phyloP scores from a whole-genome alignment of 2,888 invertebrate genomes.

The Fragum fragum region DNA sequence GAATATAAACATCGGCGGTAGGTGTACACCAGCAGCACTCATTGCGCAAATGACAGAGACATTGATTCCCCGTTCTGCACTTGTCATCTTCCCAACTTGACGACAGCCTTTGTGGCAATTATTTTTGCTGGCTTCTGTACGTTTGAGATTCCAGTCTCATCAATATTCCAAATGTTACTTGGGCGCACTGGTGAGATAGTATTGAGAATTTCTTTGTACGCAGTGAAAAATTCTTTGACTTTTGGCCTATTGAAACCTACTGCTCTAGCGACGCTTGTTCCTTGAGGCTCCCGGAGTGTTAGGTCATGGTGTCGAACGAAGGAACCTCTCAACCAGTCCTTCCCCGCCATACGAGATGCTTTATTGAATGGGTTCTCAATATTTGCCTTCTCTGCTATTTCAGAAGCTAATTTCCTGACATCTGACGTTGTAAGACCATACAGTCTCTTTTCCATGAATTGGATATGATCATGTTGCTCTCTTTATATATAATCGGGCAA shows the following conservation, averaged over 20 bases:
- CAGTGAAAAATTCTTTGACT: slow-evolving; percentile 24
- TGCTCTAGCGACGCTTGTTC: slow-evolving; percentile 9
- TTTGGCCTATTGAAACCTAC: slow-evolving; percentile 29
- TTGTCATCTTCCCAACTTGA: slow-evolving; percentile 33
- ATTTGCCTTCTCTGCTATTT: slow-evolving; percentile 1
- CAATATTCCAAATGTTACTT: slow-evolving; percentile 42
- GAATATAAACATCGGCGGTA: slow-evolving; percentile 77
- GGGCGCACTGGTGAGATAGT: background rate
- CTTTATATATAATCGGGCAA: slow-evolving; percentile 15
- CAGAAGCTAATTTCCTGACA: slow-evolving; percentile 5
- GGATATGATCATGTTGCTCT: slow-evolving; percentile 8
- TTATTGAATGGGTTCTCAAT: slow-evolving; percentile 13
- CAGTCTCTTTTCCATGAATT: slow-evolving; percentile 12
- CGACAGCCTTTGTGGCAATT: slow-evolving; percentile 24
- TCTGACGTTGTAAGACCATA: slow-evolving; percentile 14
- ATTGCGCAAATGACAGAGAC: slow-evolving; percentile 66
- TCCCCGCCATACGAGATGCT: background rate
- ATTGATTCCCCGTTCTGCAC: slow-evolving; percentile 41
- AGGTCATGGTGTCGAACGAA: slow-evolving; percentile 8
- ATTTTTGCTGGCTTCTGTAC: slow-evolving; percentile 37
- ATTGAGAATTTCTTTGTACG: slow-evolving; percentile 21
- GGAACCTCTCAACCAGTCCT: slow-evolving; percentile 4
- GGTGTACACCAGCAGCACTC: slow-evolving; percentile 62
- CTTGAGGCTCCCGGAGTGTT: slow-evolving; percentile 4
- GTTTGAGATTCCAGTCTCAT: slow-evolving; percentile 37